Conservation (phyloP, 64 coral and sea anemone genomes). For the Stichodactyla helianthus region DNA sequence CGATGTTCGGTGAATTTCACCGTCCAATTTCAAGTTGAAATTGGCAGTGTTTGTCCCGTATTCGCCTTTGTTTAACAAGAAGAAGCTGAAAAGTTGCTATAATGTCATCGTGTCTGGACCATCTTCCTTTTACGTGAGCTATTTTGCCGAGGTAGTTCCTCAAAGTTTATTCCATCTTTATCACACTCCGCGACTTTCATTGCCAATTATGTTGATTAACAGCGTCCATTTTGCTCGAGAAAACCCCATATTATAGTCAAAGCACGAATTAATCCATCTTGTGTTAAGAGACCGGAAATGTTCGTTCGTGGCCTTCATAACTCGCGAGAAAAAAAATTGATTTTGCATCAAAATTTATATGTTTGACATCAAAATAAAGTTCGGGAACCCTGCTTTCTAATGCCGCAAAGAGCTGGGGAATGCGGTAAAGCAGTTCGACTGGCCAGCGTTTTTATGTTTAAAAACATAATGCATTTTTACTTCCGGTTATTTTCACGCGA, state of each 20-base stretch:
- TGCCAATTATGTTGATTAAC: background rate
- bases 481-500: background rate
- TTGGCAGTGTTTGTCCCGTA: no score
- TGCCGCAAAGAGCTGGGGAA: background rate
- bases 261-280: no score
- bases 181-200: background rate
- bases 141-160: no score
- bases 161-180: background rate
- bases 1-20: no score
- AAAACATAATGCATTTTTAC: background rate
- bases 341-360: background rate
- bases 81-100: no score
- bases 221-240: background rate
- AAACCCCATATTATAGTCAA: no score
- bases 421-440: background rate
- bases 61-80: background rate
- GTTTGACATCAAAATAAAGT: background rate
- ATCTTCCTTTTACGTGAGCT: no score
- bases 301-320: background rate
- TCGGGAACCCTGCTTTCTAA: background rate
- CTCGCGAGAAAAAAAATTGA: background rate
- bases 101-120: no score
- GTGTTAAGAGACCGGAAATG: background rate
- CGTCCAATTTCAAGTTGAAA: no score
- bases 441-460: background rate